Base-by-base conservation (phyloP, 2,888 invertebrate genomes). In the Pecten maximus region DNA sequence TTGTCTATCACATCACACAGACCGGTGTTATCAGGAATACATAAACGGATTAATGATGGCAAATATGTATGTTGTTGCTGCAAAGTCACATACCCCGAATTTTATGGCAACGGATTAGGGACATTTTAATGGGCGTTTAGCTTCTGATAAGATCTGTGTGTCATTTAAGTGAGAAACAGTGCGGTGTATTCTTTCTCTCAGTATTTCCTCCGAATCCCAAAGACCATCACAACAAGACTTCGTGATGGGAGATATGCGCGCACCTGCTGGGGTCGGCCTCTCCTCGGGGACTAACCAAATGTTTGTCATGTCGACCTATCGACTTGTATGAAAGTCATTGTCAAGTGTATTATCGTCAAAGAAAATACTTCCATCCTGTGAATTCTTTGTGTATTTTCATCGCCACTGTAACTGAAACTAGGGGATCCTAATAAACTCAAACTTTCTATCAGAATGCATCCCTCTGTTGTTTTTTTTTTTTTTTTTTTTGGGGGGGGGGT, bases 81-180 rank as follows among this genome's bases (percentile, higher is more conserved):
- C 50, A 35, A n/a, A 88, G 44, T 74, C 74, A 74, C 89, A 90
- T 90, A 87, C 40, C 87, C 89, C 48, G 40, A 48, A 50, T 90
- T 90, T 90, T 90, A 90, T 90, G 39, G 54, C 88, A 48, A 28
- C 89, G 87, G 50, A 90, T 90, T 90, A 87, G 87, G 87, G 89
- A 88, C 88, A 90, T 90, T 54, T 90, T 90, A 90, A 90, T 87
- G 89, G 54, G 87, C 54, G 40, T 87, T 88, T 48, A 88, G 88
- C 15, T 6, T 44, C 19, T 35, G 88, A 88, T 88, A 88, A 88
- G 48, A 44, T 88, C 88, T 88, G 15, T 74, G 74, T 74, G 74
- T 74, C 74, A 74, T 74, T 74, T 74, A 74, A 74, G 74, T 74
- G 74, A 74, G 74, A 74, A 74, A 74, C 74, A 74, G 28, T 74